Evolutionary conservation across 2,888 invertebrate genomes (phyloP).

Genomic region (Osmoderma eremita): DNA sequence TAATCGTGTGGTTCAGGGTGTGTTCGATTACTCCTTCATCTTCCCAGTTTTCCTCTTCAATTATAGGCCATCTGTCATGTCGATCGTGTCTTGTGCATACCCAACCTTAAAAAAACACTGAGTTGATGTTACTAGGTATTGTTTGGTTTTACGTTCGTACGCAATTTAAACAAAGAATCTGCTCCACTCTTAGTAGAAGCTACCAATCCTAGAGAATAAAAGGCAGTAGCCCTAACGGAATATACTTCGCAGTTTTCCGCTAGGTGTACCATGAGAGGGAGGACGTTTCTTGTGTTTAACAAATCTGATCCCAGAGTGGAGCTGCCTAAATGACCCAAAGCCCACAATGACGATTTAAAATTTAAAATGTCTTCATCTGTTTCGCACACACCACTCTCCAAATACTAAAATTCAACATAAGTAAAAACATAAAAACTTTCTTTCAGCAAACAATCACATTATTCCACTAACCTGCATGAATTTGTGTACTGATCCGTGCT

Average conservation of each 20-base stretch:
- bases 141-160: conserved; percentile 59
- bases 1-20: conserved; percentile 41
- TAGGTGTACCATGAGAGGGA: conserved; percentile 69
- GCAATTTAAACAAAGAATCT: conserved; percentile 77
- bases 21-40: conserved; percentile 51
- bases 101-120: conserved; percentile 70
- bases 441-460: conserved; percentile 35
- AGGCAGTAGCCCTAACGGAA: conserved; percentile 88
- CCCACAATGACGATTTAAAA: conserved; percentile 91
- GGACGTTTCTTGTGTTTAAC: conserved; percentile 68
- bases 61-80: conserved; percentile 80
- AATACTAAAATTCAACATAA: conserved; percentile 6
- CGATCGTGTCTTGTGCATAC: conserved; percentile 80
- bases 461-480: conserved; percentile 61
- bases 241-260: conserved; percentile 86
- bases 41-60: conserved; percentile 73
- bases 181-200: conserved; percentile 87
- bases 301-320: conserved; percentile 80
- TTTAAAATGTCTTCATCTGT: conserved; percentile 78
- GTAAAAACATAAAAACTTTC: not conserved
- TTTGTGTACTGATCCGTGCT: conserved; percentile 65
- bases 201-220: conserved; percentile 87
- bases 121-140: not conserved
- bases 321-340: conserved; percentile 83
- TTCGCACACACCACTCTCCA: conserved; percentile 67